Evolutionary conservation across 2,797 vertebrate species (phyloP), one percentile per base, ranked within the genome.

Genomic region (Sibirionetta formosa): DNA sequence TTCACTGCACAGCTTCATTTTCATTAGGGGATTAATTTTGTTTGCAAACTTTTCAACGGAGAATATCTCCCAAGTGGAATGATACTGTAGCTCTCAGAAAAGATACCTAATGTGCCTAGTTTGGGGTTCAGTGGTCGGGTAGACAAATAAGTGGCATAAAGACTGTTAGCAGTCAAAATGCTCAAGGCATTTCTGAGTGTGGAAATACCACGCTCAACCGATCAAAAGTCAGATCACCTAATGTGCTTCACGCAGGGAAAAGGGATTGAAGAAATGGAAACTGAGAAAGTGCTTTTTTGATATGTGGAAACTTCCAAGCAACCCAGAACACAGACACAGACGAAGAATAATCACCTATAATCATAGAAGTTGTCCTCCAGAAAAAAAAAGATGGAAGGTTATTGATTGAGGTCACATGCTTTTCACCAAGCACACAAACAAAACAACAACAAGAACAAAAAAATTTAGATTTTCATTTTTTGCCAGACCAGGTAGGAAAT

Each of bases 171-270:
- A 31, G 18, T 29, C 31, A 71, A 90, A 53, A 71, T 31, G 20
- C 23, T 4, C 22, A 57, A 40, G 50, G 9, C 7, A 50, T 82
- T 88, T 33, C 23, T 7, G 9, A 19, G 15, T 20, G 7, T 35
- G 29, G 42, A 82, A 88, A n/a, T 33, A 20, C 9, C 7, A 27
- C 7, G 4, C 26, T 23, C 0, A 0, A 5, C 24, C 8, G 22
- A 42, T 46, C 14, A 14, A 10, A 76, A 71, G 16, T 53, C 20
- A 35, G 13, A 53, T 35, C 13, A 54, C 6, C 6, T 78, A 17
- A 51, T 0, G 0, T 57, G 19, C 13, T 16, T 82, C 6, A 5
- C 9, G 63, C 1, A 42, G 27, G 24, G 7, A 50, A 18, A 75
- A 53, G 11, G 65, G 14, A 31, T 7, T 29, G 50, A 78, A 50